phyloP scores from a whole-genome alignment of 2,888 invertebrate genomes.

The Eilema caniola region DNA sequence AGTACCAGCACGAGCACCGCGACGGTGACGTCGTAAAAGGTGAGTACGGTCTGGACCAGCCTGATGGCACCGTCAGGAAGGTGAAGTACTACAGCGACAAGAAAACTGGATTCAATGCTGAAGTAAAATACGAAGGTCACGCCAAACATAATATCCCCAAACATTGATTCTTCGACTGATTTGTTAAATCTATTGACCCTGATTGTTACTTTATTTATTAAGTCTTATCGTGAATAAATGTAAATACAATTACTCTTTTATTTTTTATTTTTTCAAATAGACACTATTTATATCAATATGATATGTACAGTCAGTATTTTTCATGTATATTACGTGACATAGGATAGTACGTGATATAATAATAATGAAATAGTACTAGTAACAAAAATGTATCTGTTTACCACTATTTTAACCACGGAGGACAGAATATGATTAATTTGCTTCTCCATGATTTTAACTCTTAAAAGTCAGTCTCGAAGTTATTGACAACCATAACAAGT shows the following conservation, averaged over 20 bases:
- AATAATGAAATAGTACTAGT: no score
- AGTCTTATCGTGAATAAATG: not conserved
- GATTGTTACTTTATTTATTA: not conserved
- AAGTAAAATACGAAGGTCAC: constrained; percentile 46
- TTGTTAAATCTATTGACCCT: not conserved
- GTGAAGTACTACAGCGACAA: constrained; percentile 41
- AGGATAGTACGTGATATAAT: no score
- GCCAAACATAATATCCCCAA: constrained; percentile 39
- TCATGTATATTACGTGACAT: no score
- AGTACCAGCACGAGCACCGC: constrained; percentile 81
- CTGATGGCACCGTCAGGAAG: constrained; percentile 70
- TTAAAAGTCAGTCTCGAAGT: no score
- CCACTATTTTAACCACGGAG: no score
- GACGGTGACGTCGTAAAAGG: constrained; percentile 87
- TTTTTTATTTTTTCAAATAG: no score
- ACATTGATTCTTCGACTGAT: constrained; percentile 26
- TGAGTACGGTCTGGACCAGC: constrained; percentile 76
- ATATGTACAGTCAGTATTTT: no score
- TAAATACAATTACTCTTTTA: not conserved
- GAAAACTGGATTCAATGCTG: constrained; percentile 38
- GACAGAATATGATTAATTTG: no score
- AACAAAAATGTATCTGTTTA: no score
- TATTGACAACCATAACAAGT: no score
- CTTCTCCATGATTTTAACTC: no score
- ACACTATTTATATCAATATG: no score